These are phyloP conservation scores for Tubulanus polymorphus DNA, from an alignment of 2,888 invertebrate genomes.

Conservation along the genomic window DNA sequence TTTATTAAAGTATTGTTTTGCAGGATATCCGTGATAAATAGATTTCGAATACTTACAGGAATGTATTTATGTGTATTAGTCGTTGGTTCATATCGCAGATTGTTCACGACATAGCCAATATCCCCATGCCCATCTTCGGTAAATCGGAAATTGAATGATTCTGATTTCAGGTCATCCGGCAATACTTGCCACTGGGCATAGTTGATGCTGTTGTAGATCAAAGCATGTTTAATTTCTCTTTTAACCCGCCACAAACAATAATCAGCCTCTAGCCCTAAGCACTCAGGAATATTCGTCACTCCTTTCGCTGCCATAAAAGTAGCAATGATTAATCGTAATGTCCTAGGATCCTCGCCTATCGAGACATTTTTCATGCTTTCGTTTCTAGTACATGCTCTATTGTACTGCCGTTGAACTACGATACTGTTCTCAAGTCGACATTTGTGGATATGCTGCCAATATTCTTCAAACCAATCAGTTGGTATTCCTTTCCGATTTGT, in stretches of 20 bases:
- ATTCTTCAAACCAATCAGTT: constrained; percentile 54
- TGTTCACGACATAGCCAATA: constrained; percentile 49
- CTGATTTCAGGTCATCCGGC: constrained; percentile 33
- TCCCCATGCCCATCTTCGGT: constrained; percentile 50
- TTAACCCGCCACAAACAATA: constrained; percentile 9
- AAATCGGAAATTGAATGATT: constrained; percentile 48
- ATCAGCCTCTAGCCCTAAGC: constrained; percentile 9
- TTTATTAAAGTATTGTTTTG: not conserved
- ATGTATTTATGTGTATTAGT: constrained; percentile 26
- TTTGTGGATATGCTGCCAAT: constrained; percentile 46
- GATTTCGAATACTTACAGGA: constrained; percentile 21
- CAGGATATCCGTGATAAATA: not conserved
- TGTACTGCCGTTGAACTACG: constrained; percentile 29
- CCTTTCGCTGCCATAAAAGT: constrained; percentile 48
- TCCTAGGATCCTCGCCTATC: constrained; percentile 40
- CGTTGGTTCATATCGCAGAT: constrained; percentile 31
- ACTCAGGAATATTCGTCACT: constrained; percentile 36
- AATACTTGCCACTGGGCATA: constrained; percentile 31
- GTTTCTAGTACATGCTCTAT: constrained; percentile 34
- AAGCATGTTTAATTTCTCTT: constrained; percentile 30
- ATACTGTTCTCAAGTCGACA: constrained; percentile 44
- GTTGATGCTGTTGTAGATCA: constrained; percentile 31
- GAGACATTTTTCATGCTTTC: constrained; percentile 34
- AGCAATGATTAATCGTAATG: constrained; percentile 48
- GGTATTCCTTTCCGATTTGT: constrained; percentile 46